Conservation (phyloP, 2,888 invertebrate species). For the Arctia plantaginis region DNA sequence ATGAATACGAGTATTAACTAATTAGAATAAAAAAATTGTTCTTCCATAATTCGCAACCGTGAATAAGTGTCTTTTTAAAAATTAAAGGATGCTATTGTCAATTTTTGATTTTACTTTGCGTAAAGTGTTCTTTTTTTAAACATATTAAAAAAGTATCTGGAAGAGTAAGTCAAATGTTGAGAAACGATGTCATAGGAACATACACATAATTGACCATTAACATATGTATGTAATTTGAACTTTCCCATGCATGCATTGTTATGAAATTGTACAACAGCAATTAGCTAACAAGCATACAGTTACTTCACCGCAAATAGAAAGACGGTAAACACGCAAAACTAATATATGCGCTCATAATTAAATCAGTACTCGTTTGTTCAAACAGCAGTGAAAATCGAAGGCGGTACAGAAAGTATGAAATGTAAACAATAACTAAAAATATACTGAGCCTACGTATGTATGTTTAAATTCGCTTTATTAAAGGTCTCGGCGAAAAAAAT, state of each 20-base stretch:
- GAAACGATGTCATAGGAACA: background rate
- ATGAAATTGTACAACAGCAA: slow-evolving; percentile 19
- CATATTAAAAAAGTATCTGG: background rate
- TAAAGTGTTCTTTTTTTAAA: background rate
- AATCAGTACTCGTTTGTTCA: slow-evolving; percentile 27
- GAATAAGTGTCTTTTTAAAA: no score
- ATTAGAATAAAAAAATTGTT: no score
- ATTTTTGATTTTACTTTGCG: background rate
- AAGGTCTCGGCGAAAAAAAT: background rate
- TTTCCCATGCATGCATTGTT: slow-evolving; percentile 18
- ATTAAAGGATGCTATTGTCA: background rate
- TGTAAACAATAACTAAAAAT: slow-evolving; percentile 22
- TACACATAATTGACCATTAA: slow-evolving; percentile 5
- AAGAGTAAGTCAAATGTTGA: background rate
- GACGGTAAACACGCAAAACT: slow-evolving; percentile 22
- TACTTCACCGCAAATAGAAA: slow-evolving; percentile 22
- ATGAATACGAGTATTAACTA: no score
- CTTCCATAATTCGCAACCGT: no score
- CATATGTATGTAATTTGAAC: slow-evolving; percentile 19
- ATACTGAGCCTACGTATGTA: background rate
- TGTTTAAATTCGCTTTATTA: background rate
- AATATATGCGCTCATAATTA: slow-evolving; percentile 31
- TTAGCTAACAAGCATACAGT: slow-evolving; percentile 24
- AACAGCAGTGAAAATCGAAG: slow-evolving; percentile 30
- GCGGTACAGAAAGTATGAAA: slow-evolving; percentile 29